Percentiles rank a stretch among this genome's conserved stretches.
Evolutionary conservation across 2,113 vertebrate genomes (phyloP).

Genomic region (Empidonax traillii): DNA sequence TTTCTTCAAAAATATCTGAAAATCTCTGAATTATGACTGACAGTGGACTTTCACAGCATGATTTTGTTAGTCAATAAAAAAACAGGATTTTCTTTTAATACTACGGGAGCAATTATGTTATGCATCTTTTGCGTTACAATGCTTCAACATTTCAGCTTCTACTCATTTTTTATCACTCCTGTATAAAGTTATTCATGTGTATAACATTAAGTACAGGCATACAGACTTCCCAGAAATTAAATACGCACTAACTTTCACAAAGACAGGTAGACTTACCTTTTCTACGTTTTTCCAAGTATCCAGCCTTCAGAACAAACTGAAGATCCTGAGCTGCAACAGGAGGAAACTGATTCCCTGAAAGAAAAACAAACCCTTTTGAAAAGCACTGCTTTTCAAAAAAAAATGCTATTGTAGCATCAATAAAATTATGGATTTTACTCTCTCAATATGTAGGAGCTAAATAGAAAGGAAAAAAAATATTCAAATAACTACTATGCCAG

Average conservation of each 20-base stretch:
- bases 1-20: slow-evolving; percentile 40
- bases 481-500: background rate
- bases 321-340: slow-evolving; percentile 91
- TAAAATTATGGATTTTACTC: background rate
- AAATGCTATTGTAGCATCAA: background rate
- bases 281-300: slow-evolving; percentile 95
- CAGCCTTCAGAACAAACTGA: slow-evolving; percentile 84
- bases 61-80: background rate
- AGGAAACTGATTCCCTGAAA: slow-evolving; percentile 84
- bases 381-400: background rate
- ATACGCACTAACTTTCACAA: background rate
- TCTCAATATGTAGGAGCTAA: background rate
- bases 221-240: background rate
- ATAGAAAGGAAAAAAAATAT: background rate
- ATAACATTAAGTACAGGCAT: background rate
- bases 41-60: background rate
- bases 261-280: slow-evolving; percentile 78
- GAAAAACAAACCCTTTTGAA: background rate
- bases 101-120: background rate
- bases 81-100: background rate
- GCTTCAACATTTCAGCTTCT: background rate
- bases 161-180: background rate
- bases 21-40: slow-evolving; percentile 1
- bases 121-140: background rate
- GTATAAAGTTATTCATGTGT: background rate